These are phyloP conservation scores for Acrocephalus scirpaceus DNA, from an alignment of 2,797 vertebrate genomes.

Conservation along the genomic window DNA sequence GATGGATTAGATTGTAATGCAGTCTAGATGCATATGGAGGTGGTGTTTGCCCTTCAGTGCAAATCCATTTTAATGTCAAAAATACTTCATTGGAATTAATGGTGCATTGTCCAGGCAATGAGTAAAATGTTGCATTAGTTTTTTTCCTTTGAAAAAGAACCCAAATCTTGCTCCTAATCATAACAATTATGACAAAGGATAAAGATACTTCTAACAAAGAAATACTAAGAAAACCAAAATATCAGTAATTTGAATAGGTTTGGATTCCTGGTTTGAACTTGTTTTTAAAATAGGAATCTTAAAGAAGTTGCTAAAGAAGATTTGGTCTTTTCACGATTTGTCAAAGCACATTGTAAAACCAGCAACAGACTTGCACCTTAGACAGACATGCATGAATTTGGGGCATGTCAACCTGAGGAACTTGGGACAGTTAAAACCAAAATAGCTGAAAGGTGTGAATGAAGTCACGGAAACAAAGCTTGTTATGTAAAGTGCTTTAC, in stretches of 20 bases:
- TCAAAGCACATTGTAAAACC: background rate
- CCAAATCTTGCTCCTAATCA: background rate
- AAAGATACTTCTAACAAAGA: background rate
- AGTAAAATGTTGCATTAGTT: constrained; percentile 23
- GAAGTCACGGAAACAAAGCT: background rate
- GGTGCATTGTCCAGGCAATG: constrained; percentile 64
- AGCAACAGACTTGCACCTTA: background rate
- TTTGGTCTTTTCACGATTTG: background rate
- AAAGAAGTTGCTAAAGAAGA: background rate
- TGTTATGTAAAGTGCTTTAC: constrained; percentile 4
- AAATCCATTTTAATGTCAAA: constrained; percentile 77
- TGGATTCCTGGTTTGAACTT: background rate
- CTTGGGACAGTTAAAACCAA: constrained; percentile 40
- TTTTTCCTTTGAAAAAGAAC: background rate
- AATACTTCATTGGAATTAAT: constrained; percentile 70
- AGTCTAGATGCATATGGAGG: constrained; percentile 71
- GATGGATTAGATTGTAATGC: constrained; percentile 74
- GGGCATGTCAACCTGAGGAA: constrained; percentile 4
- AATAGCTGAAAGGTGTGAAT: constrained; percentile 51
- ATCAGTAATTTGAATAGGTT: background rate
- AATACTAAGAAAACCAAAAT: background rate
- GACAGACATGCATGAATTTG: background rate
- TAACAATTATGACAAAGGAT: background rate
- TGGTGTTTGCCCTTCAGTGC: constrained; percentile 73
- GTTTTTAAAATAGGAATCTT: background rate